Conservation (phyloP, 1,140 invertebrate species). For the Panagrolaimus sp. region DNA sequence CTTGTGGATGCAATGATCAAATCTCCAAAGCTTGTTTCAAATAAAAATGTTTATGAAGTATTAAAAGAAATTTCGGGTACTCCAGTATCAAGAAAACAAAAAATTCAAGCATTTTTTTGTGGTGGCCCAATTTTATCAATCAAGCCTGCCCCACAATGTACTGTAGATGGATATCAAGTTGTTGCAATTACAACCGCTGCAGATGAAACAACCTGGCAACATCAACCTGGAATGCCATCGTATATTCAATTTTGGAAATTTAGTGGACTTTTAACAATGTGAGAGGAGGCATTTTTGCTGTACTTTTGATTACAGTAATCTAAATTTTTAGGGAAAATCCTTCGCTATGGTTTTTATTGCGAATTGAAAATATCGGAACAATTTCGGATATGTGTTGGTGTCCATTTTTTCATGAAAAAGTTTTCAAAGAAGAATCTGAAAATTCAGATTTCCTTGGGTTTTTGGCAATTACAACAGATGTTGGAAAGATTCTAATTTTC, state of each 20-base stretch:
- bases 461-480: background rate
- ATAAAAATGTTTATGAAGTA: background rate
- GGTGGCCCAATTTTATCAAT: background rate
- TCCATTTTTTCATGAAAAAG: background rate
- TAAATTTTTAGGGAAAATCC: background rate
- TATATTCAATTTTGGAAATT: slow-evolving; percentile 13
- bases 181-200: background rate
- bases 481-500: background rate
- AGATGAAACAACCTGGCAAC: slow-evolving; percentile 4
- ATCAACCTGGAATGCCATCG: background rate
- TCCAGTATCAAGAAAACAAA: background rate
- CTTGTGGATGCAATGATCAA: background rate
- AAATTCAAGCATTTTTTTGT: background rate
- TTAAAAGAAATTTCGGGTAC: background rate
- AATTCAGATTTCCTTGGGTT: background rate
- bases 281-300: too few relatives aligned
- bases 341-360: background rate
- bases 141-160: background rate
- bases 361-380: background rate
- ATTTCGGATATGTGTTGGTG: background rate
- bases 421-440: background rate
- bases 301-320: too few relatives aligned
- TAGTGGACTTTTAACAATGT: background rate
- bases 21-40: background rate
- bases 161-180: background rate